Evolutionary conservation across 37 sponge, comb jelly and placozoan genomes (phyloP), one percentile per base, ranked within the genome.

Genomic region (Eunapius fragilis): DNA sequence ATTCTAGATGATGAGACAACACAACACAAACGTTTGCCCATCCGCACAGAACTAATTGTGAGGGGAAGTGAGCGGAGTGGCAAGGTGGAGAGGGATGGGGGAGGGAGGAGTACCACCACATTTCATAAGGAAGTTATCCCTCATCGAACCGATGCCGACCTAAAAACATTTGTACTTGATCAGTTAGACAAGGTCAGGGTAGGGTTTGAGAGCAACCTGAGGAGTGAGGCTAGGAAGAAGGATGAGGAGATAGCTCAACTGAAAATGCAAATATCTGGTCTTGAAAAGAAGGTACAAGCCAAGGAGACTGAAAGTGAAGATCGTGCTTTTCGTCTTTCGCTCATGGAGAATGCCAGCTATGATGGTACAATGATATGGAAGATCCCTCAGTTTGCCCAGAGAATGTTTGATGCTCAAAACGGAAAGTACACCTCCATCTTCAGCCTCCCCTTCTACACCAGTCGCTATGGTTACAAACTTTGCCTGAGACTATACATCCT

Each of bases 381-480:
- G 50, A 90, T 94, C 22, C 91, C 91, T 4, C 85, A 85, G 78
- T 94, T 94, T 50, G 73, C 70, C 38, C 91, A 90, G 48, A 78
- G 94, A 13, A 85, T 80, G 75, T 67, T 79, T 14, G 94, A 94
- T 81, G 94, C 94, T 32, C 68, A 85, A 68, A 79, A 32, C 72
- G 89, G 88, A 32, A 94, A 90, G 34, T 94, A 90, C 73, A 87
- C 94, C 19, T 94, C 94, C 17, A 90, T 94, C 69, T 94, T 90
- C 82, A 83, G 84, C 69, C 86, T 94, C 6, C 95, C 95, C 17
- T 95, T 95, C 74, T 95, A 92, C 47, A 82, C 92, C 34, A 70
- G 81, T 72, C 80, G 93, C 32, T 92, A 95, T 78, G 95, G 95
- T 3, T 95, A 95, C 85, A 95, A 95, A 82, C 89, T 95, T 87